Evolutionary conservation across 2,113 vertebrate genomes (phyloP).

Genomic region (Dipodomys spectabilis): DNA sequence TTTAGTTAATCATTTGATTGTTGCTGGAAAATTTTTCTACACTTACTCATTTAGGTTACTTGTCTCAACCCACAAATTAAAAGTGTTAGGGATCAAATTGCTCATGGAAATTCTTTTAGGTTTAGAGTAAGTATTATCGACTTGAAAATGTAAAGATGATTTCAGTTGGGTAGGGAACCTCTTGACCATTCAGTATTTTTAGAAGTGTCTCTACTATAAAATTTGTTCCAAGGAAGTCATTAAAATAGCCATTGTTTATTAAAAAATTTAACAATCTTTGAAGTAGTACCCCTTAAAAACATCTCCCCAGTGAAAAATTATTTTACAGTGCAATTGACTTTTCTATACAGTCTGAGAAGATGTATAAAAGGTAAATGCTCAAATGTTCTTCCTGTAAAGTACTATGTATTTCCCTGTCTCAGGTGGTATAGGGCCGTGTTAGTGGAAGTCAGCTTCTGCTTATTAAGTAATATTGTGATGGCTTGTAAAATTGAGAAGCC

Average conservation of each 20-base stretch:
- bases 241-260: slow-evolving; percentile 68
- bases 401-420: slow-evolving; percentile 53
- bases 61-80: neutral
- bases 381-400: slow-evolving; percentile 56
- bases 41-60: neutral
- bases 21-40: neutral
- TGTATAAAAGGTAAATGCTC: slow-evolving; percentile 72
- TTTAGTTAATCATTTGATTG: slow-evolving; percentile 30
- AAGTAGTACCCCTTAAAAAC: slow-evolving; percentile 62
- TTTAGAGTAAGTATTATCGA: slow-evolving; percentile 14
- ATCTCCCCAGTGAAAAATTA: slow-evolving; percentile 49
- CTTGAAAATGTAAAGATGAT: slow-evolving; percentile 1
- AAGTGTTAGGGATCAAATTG: neutral
- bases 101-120: neutral
- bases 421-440: slow-evolving; percentile 43
- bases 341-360: slow-evolving; percentile 50
- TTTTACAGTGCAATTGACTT: slow-evolving; percentile 47
- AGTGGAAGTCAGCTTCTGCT: slow-evolving; percentile 66
- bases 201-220: neutral
- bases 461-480: slow-evolving; percentile 72
- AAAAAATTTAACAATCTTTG: slow-evolving; percentile 47
- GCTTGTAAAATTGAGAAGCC: slow-evolving; percentile 71
- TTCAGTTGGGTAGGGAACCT: neutral
- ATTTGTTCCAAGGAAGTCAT: slow-evolving; percentile 13
- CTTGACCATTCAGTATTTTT: neutral